Evolutionary conservation across 2,888 invertebrate species (phyloP), one percentile per base, ranked within the genome.

Genomic region (Rhodophaea formosa): DNA sequence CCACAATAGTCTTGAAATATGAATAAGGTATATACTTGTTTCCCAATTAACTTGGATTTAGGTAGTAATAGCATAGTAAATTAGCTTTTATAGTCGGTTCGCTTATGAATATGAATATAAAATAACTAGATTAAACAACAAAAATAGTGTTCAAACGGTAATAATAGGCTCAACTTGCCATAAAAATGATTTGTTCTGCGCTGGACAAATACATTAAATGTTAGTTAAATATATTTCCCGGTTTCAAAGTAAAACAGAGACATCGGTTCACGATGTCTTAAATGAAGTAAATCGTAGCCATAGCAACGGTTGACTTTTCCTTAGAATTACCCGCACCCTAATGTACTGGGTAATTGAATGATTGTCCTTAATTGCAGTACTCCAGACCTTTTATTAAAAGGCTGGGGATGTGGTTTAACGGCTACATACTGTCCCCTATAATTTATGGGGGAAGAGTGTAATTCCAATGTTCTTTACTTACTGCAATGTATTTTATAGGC

Each of bases 351-450:
- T 84, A 83, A 87, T 84, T 83, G 82, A 81, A 84, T 84, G 80
- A 86, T 85, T 86, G 77, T 63, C 66, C 72, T 72, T 85, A 84
- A 85, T 86, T 84, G 76, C 61, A 62, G 59, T 52, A 64, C 68
- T 60, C 68, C 66, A 69, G 77, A 64, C 75, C 74, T 79, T 82
- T 78, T 67, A 70, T 74, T 63, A 68, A 75, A 77, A 63, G 70
- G 62, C 76, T 61, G 71, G 75, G 76, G 77, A 74, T 80, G 80
- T 72, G 82, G 83, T 83, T 74, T 74, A 75, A 80, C 86, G 70
- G 79, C 62, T 66, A 69, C 75, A 70, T 66, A 61, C 32, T n/a
- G 51, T 15, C 12, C 39, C 39, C 15, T 56, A 44, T 44, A 42
- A 56, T 56, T 55, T 59, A 47, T 23, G 55, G 17, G 35, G 39